Evolutionary conservation across 2,797 vertebrate species (phyloP), one percentile per base, ranked within the genome.

Genomic region (Falco naumanni): DNA sequence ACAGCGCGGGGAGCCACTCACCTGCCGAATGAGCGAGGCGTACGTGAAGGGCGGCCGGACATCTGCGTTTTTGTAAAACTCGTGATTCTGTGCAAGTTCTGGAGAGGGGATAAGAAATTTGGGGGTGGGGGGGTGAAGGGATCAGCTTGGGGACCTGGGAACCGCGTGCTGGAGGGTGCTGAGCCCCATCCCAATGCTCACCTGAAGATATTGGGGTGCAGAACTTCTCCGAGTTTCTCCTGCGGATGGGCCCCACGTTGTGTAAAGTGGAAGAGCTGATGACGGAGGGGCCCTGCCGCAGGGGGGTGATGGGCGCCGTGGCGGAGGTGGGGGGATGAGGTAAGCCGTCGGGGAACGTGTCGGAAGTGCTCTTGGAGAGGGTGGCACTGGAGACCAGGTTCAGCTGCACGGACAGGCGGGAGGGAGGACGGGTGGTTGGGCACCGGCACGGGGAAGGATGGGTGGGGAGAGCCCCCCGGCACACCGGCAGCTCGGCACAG

Each of bases 51-150:
- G 99, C 31, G 99, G 99, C 97, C 99, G 99, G 96, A 99, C 99
- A 13, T 99, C 99, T 7, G 99, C 99, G 16, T 99, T 99, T 98
- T 99, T 99, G 98, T 99, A 99, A 98, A 99, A 99, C 98, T 99
- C 99, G 57, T 99, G 99, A 97, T 99, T 99, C 98, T 99, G 99
- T 95, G 99, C 99, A 96, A 99, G 99, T 97, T 99, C 99, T 99
- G 98, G 65, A 25, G n/a, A 14, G 31, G 2, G 3, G 4, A 92
- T 19, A 51, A 50, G 41, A 54, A 69, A 11, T 1, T 3, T 33
- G 9, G 9, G 11, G 4, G 13, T 1, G 1, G 21, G 22, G 6
- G 29, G 51, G 37, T 21, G 53, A 84, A 72, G 56, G 47, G 43
- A 75, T 7, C 59, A 5, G 0, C 48, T 6, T 3, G 15, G 60